Base-by-base conservation (phyloP, 2,888 invertebrate genomes). In the Oligia strigilis region DNA sequence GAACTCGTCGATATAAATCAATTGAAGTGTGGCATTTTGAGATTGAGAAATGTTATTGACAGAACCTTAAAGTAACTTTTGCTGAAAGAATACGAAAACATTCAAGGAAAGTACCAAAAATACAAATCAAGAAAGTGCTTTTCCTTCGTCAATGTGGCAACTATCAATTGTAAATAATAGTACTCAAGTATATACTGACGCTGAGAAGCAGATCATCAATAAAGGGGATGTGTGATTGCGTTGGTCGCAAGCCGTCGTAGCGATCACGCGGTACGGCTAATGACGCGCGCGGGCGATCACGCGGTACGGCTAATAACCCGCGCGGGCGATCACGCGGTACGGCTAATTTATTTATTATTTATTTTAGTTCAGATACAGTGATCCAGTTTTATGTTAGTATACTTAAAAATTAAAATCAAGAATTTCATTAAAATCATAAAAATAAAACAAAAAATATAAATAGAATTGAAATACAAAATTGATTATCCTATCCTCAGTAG, bases 211-310 rank as follows among this genome's bases (percentile, higher is more conserved):
- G 9, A 23, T 49, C 60, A 67, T 67, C 72, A 62, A 62, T 72
- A 67, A 67, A 13, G 23, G 66, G 60, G 70, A 52, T 40, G 71
- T 77, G 78, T 49, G 77, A 29, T 69, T 60, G 36, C 46, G 49
- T 36, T 19, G 13, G 55, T 70, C n/a, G 65, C 70, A 36, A 17
- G 46, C n/a, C 36, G 65, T 46, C 72, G 58, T 60, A 29, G 23
- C 60, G 58, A 65, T 29, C 52, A 29, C 60, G 58, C 58, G 62
- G 13, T 13, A 4, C 49, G 49, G 14, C 49, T 13, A 49, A 14
- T 49, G 49, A 49, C 13, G 19, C n/a, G n/a, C 40, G 17, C 66
- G 49, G 23, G 29, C 36, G 19, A 60, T 40, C 43, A 40, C 29
- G 29, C 29, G 29, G 29, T 29, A 29, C 29, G 29, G 29, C 29